A percentile compares a stretch with the other conserved stretches of the same genome.
phyloP scores from a whole-genome alignment of 2,113 vertebrate genomes.

The Ictidomys tridecemlineatus region DNA sequence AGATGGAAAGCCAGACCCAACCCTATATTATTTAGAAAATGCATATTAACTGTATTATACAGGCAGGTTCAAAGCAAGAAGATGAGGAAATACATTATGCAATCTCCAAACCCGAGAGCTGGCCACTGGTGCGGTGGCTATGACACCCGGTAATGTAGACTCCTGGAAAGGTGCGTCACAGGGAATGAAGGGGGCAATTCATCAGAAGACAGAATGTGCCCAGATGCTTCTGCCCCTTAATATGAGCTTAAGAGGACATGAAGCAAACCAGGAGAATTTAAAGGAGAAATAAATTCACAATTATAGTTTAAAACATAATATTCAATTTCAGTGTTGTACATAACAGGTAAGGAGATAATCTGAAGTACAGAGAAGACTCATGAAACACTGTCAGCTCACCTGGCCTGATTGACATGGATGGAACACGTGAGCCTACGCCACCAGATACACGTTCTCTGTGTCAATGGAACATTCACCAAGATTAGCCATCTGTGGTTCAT shows the following conservation, averaged over 20 bases:
- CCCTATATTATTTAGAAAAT: neutral
- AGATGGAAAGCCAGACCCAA: neutral
- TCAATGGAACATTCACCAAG: neutral
- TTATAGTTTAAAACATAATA: neutral
- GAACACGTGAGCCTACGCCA: neutral
- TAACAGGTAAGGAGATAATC: neutral
- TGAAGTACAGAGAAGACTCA: neutral
- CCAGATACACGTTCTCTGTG: neutral
- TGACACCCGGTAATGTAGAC: neutral
- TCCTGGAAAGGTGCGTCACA: neutral
- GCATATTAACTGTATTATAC: slow-evolving; percentile 10
- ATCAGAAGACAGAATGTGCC: neutral
- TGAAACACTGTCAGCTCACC: neutral
- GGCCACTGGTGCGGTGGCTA: neutral
- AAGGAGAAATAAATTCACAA: slow-evolving; percentile 15
- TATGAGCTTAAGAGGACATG: neutral
- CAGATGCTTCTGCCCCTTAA: neutral
- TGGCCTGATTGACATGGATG: neutral
- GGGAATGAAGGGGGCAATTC: neutral
- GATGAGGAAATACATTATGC: neutral
- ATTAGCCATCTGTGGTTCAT: neutral
- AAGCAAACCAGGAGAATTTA: neutral
- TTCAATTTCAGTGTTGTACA: neutral
- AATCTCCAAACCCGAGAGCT: neutral
- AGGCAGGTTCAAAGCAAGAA: neutral